Conservation (phyloP, 2,113 vertebrate species). For the Eretmochelys imbricata region DNA sequence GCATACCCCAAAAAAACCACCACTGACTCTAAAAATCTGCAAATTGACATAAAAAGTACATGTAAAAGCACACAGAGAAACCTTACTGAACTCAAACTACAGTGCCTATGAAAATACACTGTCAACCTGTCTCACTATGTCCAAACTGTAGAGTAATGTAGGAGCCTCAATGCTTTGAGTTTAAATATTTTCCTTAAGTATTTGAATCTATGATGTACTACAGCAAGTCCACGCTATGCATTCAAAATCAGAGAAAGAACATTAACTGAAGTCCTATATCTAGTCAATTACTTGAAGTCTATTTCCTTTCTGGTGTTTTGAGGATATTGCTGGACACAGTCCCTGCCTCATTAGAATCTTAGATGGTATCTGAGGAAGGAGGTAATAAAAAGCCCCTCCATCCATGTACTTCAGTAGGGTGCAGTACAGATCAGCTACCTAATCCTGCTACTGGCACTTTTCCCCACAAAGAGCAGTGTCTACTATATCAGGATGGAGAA, state of each 20-base stretch:
- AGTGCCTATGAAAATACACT: not conserved
- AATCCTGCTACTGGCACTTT: not conserved
- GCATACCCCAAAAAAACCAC: not conserved
- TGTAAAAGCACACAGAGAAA: not conserved
- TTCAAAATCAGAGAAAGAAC: not conserved
- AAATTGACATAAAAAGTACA: not conserved
- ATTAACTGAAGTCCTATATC: not conserved
- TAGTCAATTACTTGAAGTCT: not conserved
- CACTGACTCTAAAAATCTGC: not conserved
- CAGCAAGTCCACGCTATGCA: not conserved
- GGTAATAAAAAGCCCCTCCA: not conserved
- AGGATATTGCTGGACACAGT: not conserved
- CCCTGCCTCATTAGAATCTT: not conserved
- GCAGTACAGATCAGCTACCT: not conserved
- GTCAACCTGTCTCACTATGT: not conserved
- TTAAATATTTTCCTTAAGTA: not conserved
- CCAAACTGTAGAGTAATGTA: not conserved
- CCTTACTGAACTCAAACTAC: not conserved
- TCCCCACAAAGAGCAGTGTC: not conserved
- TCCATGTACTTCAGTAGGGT: not conserved
- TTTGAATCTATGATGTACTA: not conserved
- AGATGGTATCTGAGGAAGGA: not conserved
- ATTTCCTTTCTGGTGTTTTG: not conserved
- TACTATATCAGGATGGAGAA: not conserved
- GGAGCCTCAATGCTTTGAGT: not conserved